Conservation (phyloP, 2,113 vertebrate genomes). For the Psephotus haematonotus region DNA sequence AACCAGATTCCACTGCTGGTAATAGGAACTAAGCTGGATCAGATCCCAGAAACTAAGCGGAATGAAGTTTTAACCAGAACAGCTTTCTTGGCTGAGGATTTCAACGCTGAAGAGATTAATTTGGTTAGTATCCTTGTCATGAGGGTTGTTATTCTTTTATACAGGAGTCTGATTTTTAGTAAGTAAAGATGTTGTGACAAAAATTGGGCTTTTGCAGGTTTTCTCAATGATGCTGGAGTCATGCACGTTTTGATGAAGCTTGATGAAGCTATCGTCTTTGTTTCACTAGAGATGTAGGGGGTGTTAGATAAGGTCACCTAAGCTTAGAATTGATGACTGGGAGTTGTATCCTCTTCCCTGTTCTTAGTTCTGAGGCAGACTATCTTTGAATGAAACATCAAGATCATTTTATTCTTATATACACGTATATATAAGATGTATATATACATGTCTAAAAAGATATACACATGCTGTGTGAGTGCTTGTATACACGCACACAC, state of each 20-base stretch:
- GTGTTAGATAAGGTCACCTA: neutral
- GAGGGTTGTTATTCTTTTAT: neutral
- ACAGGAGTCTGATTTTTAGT: neutral
- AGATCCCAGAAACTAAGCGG: constrained; percentile 92
- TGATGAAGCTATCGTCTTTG: neutral
- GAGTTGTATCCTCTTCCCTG: neutral
- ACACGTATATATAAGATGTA: neutral
- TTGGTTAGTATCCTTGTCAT: constrained; percentile 78
- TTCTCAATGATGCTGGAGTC: neutral
- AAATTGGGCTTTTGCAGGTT: neutral
- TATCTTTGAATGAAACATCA: neutral
- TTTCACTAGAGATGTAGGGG: neutral
- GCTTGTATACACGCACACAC: neutral
- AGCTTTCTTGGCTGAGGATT: constrained; percentile 95
- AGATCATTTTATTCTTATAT: neutral
- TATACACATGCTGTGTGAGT: neutral
- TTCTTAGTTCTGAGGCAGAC: neutral
- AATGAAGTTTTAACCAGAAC: constrained; percentile 93
- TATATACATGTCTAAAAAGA: neutral
- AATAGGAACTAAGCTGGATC: constrained; percentile 97
- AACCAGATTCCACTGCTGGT: constrained; percentile 93
- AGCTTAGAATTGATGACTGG: neutral
- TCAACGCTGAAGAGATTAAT: constrained; percentile 98
- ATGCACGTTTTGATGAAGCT: neutral
- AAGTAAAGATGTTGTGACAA: neutral